Evolutionary conservation across 1,140 invertebrate genomes (phyloP).

Genomic region (Pseudachorutes palmiensis): DNA sequence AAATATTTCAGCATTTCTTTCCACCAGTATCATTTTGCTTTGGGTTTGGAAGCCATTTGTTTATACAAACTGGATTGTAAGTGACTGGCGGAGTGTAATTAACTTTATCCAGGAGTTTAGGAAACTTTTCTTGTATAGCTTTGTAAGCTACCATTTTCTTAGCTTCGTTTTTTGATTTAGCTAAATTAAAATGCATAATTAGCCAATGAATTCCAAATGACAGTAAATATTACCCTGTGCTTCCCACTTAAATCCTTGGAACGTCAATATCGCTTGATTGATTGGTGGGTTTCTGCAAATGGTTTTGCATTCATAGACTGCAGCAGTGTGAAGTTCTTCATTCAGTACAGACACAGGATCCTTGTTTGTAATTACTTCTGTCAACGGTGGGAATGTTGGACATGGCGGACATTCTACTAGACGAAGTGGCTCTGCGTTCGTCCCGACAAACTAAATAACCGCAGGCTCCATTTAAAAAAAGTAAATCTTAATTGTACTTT

Average conservation of each 20-base stretch:
- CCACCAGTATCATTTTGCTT: too few relatives aligned
- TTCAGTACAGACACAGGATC: background rate
- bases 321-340: background rate
- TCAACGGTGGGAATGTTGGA: background rate
- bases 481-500: too few relatives aligned
- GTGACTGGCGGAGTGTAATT: background rate
- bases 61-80: background rate
- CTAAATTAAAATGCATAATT: background rate
- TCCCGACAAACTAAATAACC: too few relatives aligned
- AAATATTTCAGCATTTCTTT: background rate
- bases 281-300: background rate
- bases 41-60: too few relatives aligned
- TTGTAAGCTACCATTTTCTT: background rate
- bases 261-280: background rate
- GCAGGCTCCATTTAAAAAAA: too few relatives aligned
- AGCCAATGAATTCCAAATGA: background rate
- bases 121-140: background rate
- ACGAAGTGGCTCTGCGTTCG: too few relatives aligned
- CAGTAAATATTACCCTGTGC: background rate
- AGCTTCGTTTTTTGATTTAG: background rate
- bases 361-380: background rate
- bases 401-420: background rate
- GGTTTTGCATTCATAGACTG: background rate
- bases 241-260: background rate
- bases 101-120: background rate